Percentiles rank a stretch among this genome's conserved stretches.
phyloP scores from a whole-genome alignment of 2,888 invertebrate genomes.

The Diarsia rubi region DNA sequence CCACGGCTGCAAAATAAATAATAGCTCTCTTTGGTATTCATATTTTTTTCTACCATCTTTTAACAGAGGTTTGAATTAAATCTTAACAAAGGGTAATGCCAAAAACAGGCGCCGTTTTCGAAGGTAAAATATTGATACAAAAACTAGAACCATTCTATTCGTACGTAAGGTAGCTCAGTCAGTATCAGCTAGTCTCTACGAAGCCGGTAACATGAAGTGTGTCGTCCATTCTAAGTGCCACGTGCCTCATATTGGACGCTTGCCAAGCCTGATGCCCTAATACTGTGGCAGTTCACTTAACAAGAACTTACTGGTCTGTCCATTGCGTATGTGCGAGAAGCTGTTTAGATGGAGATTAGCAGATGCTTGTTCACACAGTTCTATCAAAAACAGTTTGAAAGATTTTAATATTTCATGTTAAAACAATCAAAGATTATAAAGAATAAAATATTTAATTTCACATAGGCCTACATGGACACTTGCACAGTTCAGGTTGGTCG shows the following conservation, averaged over 20 bases:
- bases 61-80: background rate
- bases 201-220: conserved; percentile 43
- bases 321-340: conserved; percentile 26
- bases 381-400: background rate
- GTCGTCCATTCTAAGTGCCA: conserved; percentile 28
- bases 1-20: background rate
- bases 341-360: conserved; percentile 14
- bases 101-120: background rate
- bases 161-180: conserved; percentile 8
- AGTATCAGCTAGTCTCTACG: conserved; percentile 5
- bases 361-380: background rate
- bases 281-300: conserved; percentile 54
- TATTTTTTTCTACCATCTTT: conserved; percentile 8
- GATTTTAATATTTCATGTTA: background rate
- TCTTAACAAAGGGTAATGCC: background rate
- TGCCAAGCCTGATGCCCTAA: conserved; percentile 56
- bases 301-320: conserved; percentile 48
- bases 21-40: conserved; percentile 4
- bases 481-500: too few species aligned
- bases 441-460: too few species aligned
- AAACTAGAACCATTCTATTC: background rate
- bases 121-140: background rate
- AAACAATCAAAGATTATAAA: too few species aligned
- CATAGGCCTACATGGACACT: too few species aligned
- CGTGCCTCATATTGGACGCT: conserved; percentile 48